phyloP scores from a whole-genome alignment of 2,888 invertebrate species.

The Clitarchus hookeri region DNA sequence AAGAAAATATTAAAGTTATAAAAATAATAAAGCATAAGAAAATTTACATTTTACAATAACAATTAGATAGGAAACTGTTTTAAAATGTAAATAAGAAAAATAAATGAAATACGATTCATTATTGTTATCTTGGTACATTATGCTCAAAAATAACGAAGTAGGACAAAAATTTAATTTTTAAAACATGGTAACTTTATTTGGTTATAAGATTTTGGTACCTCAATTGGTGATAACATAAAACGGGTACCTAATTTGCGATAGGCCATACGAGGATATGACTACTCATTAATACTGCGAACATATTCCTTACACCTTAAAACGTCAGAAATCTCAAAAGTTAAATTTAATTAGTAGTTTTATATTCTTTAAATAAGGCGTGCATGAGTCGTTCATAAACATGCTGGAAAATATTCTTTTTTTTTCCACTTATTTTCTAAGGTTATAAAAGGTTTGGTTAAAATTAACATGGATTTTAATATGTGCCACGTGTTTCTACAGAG shows the following conservation, averaged over 20 bases:
- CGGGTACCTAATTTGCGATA: neutral
- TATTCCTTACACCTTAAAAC: neutral
- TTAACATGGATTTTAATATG: no score
- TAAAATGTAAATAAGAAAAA: neutral
- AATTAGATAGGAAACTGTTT: neutral
- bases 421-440: no score
- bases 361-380: neutral
- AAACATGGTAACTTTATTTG: neutral
- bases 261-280: neutral
- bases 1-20: neutral
- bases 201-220: no score
- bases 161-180: neutral
- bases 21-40: neutral
- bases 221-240: slow-evolving; percentile 16
- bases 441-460: neutral
- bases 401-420: neutral
- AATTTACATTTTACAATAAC: neutral
- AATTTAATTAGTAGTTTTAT: neutral
- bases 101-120: neutral
- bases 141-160: neutral
- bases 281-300: neutral
- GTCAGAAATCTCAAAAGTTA: neutral
- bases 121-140: neutral
- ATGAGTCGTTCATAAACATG: neutral
- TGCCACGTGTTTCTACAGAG: neutral